Evolutionary conservation across 2,888 invertebrate species (phyloP), one percentile per base, ranked within the genome.

Genomic region (Salticus scenicus): DNA sequence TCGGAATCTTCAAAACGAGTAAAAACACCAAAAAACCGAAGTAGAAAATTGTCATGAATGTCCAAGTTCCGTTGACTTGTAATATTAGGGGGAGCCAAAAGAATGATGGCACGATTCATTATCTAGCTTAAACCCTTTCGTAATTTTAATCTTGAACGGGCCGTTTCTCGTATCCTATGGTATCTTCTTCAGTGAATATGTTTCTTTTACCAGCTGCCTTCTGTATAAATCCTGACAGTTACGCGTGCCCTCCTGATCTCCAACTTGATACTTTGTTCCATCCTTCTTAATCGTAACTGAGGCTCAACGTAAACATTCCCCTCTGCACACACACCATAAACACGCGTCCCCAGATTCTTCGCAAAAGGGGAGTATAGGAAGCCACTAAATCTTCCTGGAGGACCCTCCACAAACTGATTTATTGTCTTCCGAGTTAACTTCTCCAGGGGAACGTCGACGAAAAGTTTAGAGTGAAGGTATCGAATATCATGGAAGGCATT

Each of bases 301-400:
- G 20, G 57, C 67, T 67, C 33, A 83, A 83, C 72, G 76, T 83
- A 83, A 83, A 83, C 76, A 83, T 42, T 67, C 66, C 33, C 51
- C 33, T 72, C 57, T 75, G 82, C 37, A 71, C 66, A 67, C 42
- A 63, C 37, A 76, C 73, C 67, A 41, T 69, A 70, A 42, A 64
- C n/a, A 57, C 57, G 24, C 37, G 10, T 37, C 37, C 37, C 37
- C 7, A 7, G 37, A 10, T 7, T 37, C 10, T 37, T 37, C 37
- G 37, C 37, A 37, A 37, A 37, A 37, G 37, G 10, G 57, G 57
- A 57, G 20, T 57, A 24, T 4, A 24, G 24, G 57, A 57, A 20
- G 71, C 47, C 27, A 24, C 82, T 75, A 82, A 82, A 82, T 82
- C 82, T 83, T 47, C 27, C n/a, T 0, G 28, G 57, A 81, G 81